Conservation (phyloP, 2,888 invertebrate genomes). For the Tenthredo scrophulariae region DNA sequence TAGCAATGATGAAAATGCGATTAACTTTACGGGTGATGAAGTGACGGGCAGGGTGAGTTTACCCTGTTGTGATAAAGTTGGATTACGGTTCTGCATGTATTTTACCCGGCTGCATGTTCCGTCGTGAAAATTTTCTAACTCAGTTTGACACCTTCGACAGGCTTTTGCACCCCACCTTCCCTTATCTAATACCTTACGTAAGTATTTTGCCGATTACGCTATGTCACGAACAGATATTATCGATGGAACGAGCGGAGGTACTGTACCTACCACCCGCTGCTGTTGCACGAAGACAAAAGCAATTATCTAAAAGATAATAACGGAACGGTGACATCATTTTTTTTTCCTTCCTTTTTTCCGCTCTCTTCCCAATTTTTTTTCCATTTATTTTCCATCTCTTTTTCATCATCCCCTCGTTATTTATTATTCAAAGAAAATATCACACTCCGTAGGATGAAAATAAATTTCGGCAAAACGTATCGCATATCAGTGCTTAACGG, state of each 20-base stretch:
- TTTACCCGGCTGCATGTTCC: not conserved
- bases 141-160: slow-evolving; percentile 1
- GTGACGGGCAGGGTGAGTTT: not conserved
- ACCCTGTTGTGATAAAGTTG: not conserved
- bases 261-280: not conserved
- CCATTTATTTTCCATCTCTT: not conserved
- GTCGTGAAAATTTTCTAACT: slow-evolving; percentile 18
- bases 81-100: not conserved
- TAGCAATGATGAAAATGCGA: not conserved
- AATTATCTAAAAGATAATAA: slow-evolving; percentile 24
- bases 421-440: not conserved
- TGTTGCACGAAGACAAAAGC: slow-evolving; percentile 11
- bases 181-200: not conserved
- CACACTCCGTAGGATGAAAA: not conserved
- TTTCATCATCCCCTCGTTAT: not conserved
- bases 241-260: slow-evolving; percentile 24
- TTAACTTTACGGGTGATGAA: not conserved
- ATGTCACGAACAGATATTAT: slow-evolving; percentile 45
- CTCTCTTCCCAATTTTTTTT: not conserved
- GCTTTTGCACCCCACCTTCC: not conserved
- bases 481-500: not conserved
- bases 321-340: slow-evolving; percentile 16
- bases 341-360: not conserved
- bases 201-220: slow-evolving; percentile 35
- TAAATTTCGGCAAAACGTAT: not conserved